These are phyloP conservation scores for Heteractis magnifica DNA, from an alignment of 92 coral and sea anemone genomes.

Conservation along the genomic window DNA sequence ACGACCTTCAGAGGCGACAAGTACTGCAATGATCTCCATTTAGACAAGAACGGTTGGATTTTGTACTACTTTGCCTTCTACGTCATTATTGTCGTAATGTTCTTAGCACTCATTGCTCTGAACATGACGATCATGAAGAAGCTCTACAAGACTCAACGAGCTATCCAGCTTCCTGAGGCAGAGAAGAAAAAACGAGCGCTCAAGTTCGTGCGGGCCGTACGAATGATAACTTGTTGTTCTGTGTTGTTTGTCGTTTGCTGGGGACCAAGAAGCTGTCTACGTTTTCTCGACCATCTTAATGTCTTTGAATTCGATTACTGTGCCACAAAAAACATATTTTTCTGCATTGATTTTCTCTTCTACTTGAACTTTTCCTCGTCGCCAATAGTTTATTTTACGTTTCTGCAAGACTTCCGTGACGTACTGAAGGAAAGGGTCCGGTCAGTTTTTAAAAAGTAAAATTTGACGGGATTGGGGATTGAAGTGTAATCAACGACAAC, in stretches of 20 bases:
- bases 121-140: conserved; percentile 16
- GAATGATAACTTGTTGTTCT: conserved; percentile 7
- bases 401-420: conserved; percentile 12
- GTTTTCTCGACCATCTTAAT: conserved; percentile 19
- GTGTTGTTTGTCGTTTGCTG: conserved; percentile 12
- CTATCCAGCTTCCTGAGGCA: conserved; percentile 10
- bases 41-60: conserved; percentile 10
- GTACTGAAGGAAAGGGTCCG: not conserved
- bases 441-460: not conserved
- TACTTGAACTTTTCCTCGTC: not conserved
- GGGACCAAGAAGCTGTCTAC: conserved; percentile 27
- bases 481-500: no score
- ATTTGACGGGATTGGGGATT: no score
- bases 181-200: conserved; percentile 21
- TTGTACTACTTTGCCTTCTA: conserved; percentile 15
- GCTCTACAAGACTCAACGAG: conserved; percentile 1
- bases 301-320: not conserved
- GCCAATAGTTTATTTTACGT: conserved; percentile 12
- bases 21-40: conserved; percentile 1
- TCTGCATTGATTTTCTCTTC: conserved; percentile 20
- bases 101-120: not conserved
- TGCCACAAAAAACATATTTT: not conserved
- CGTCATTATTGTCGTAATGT: conserved; percentile 4
- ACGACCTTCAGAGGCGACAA: not conserved
- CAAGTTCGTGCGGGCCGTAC: conserved; percentile 22